Conservation (phyloP, 30 jellyfish, hydroid and myxozoan species). For the Aurelia sp. region DNA sequence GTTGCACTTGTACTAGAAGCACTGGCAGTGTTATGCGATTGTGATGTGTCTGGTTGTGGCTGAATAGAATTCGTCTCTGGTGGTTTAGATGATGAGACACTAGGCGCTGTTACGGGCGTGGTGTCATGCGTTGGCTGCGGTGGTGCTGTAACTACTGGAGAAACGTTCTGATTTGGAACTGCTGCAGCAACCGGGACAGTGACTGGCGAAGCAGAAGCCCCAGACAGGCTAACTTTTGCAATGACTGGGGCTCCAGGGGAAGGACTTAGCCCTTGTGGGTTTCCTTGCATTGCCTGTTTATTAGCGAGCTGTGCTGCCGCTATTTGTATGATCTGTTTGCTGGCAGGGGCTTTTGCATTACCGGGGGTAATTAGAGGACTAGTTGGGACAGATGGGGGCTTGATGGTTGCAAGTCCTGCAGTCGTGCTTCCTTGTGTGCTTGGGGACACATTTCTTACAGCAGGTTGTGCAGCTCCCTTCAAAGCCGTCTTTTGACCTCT, state of each 20-base stretch:
- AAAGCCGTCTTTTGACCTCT: slow-evolving; percentile 83
- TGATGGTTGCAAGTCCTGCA: slow-evolving; percentile 81
- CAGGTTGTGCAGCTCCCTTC: slow-evolving; percentile 83
- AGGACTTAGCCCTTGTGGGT: slow-evolving; percentile 6
- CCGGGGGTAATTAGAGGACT: slow-evolving; percentile 49
- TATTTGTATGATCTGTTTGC: slow-evolving; percentile 46
- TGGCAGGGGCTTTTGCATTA: slow-evolving; percentile 26
- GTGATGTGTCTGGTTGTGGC: neutral
- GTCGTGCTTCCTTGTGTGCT: slow-evolving; percentile 71
- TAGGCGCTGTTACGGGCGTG: slow-evolving; percentile 11
- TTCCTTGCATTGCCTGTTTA: slow-evolving; percentile 11
- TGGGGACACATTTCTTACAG: slow-evolving; percentile 64
- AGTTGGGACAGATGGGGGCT: slow-evolving; percentile 44
- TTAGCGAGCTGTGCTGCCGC: slow-evolving; percentile 56
- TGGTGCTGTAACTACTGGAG: slow-evolving; percentile 37
- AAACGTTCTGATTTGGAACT: neutral
- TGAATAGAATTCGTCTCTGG: slow-evolving; percentile 16
- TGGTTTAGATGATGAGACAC: slow-evolving; percentile 21
- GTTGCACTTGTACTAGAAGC: slow-evolving; percentile 55
- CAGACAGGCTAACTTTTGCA: slow-evolving; percentile 25
- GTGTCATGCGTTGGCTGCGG: slow-evolving; percentile 22
- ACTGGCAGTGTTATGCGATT: slow-evolving; percentile 2
- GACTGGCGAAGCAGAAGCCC: slow-evolving; percentile 13
- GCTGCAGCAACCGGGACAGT: slow-evolving; percentile 22
- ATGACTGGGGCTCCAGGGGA: slow-evolving; percentile 42